Evolutionary conservation across 2,113 vertebrate species (phyloP).

Genomic region (Rhizomys pruinosus): DNA sequence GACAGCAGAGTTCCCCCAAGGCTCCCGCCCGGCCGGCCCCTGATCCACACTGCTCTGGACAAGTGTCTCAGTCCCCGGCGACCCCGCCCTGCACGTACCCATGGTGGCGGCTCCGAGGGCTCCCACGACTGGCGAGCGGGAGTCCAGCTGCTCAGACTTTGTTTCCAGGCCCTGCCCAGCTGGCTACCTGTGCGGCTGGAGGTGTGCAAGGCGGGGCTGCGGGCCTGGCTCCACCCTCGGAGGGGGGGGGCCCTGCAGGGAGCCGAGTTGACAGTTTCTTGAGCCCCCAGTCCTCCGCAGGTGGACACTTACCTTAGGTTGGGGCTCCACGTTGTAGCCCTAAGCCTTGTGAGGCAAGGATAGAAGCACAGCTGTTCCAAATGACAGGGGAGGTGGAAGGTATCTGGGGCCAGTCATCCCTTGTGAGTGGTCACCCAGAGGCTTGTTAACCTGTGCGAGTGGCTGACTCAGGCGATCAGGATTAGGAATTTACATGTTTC

Average conservation of each 20-base stretch:
- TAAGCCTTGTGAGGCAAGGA: not conserved
- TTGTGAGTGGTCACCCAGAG: not conserved
- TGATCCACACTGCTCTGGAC: rapidly evolving
- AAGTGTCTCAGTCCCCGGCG: not conserved
- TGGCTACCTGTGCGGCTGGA: slow-evolving; percentile 7
- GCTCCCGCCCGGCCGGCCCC: not conserved
- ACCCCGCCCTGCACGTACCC: slow-evolving; percentile 54
- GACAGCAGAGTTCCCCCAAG: not conserved
- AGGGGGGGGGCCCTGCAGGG: not conserved
- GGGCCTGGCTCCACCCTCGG: slow-evolving; percentile 36
- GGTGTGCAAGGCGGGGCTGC: slow-evolving; percentile 61
- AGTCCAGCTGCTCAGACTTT: not conserved
- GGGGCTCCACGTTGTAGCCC: not conserved
- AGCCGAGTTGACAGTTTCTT: no score
- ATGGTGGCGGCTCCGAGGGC: slow-evolving; percentile 49
- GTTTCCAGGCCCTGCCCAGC: slow-evolving; percentile 66
- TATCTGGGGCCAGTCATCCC: not conserved
- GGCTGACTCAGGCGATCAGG: not conserved
- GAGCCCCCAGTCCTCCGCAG: no score
- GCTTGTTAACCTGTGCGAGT: not conserved
- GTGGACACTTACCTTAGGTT: not conserved
- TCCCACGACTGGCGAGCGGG: not conserved
- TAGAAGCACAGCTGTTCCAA: no score
- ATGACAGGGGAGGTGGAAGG: not conserved
- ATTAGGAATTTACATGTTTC: not conserved